Percentiles rank a stretch among this genome's conserved stretches.
Conservation (phyloP, 2,888 invertebrate genomes). For the Orchestes rusci region DNA sequence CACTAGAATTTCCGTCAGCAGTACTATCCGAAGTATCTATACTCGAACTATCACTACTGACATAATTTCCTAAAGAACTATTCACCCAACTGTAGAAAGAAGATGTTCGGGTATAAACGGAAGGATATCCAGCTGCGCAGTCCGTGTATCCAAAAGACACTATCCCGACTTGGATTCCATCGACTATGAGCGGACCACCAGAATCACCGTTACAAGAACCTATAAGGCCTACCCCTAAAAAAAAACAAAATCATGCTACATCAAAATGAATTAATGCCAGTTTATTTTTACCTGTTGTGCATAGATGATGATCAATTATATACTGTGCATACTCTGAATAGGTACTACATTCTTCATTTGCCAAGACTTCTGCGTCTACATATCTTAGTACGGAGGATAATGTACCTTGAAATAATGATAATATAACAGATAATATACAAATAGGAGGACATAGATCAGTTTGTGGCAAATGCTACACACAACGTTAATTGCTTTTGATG, state of each 20-base stretch:
- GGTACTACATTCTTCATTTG: slow-evolving; percentile 1
- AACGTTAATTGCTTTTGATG: no score
- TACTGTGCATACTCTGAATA: not conserved
- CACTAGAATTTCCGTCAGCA: no score
- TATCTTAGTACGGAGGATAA: slow-evolving; percentile 3
- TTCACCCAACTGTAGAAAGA: slow-evolving; percentile 16
- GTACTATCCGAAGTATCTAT: no score
- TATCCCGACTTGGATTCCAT: slow-evolving; percentile 19
- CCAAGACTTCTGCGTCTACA: slow-evolving; percentile 2
- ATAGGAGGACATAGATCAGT: no score
- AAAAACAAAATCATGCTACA: not conserved
- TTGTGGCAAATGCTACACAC: no score
- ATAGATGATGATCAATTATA: slow-evolving; percentile 5
- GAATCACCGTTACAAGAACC: slow-evolving; percentile 16
- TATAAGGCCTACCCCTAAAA: slow-evolving; percentile 5
- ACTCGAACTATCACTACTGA: no score
- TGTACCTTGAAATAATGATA: no score
- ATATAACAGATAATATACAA: no score
- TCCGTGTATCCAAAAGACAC: slow-evolving; percentile 20
- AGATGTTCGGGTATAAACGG: slow-evolving; percentile 18
- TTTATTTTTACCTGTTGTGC: slow-evolving; percentile 3
- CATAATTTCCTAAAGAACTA: not conserved
- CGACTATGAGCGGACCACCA: slow-evolving; percentile 14
- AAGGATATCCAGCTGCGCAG: slow-evolving; percentile 20
- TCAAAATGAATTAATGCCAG: not conserved